Evolutionary conservation across 2,888 invertebrate genomes (phyloP).

Genomic region (Drosophila neonasuta): DNA sequence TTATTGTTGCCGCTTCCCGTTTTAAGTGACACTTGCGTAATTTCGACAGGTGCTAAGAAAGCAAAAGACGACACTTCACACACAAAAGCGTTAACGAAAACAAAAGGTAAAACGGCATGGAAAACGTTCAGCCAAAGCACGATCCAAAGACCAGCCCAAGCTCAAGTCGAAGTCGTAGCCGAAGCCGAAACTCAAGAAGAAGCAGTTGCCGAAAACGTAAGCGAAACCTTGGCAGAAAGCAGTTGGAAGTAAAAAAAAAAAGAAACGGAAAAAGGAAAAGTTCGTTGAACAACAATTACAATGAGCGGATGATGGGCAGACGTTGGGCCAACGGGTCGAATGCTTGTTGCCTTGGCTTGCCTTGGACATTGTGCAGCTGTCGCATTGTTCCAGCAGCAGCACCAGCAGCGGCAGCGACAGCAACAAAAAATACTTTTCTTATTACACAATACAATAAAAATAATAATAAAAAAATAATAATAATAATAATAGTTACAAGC

Average conservation of each 20-base stretch:
- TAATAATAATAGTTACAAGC: conserved; percentile 66
- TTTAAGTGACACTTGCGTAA: conserved; percentile 70
- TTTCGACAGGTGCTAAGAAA: conserved; percentile 71
- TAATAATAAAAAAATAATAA: conserved; percentile 54
- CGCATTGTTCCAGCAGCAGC: conserved; percentile 40
- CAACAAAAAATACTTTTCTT: conserved; percentile 38
- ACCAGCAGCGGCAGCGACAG: conserved; percentile 16
- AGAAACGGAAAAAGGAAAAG: conserved; percentile 59
- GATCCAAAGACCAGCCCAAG: conserved; percentile 16
- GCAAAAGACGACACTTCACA: conserved; percentile 53
- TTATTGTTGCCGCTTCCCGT: conserved; percentile 41
- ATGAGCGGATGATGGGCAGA: conserved; percentile 41
- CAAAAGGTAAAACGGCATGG: conserved; percentile 46
- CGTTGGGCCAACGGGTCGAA: conserved; percentile 8
- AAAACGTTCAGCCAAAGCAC: conserved; percentile 18
- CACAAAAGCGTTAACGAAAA: conserved; percentile 56
- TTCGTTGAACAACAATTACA: conserved; percentile 73
- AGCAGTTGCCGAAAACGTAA: conserved; percentile 15
- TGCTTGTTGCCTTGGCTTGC: conserved; percentile 14
- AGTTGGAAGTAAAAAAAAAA: conserved; percentile 10
- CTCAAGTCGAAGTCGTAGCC: conserved; percentile 8
- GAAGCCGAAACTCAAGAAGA: background rate
- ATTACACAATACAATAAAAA: conserved; percentile 55
- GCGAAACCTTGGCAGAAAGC: conserved; percentile 22
- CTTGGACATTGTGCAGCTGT: conserved; percentile 49